A percentile compares a stretch with the other conserved stretches of the same genome.
phyloP scores from a whole-genome alignment of 2,797 vertebrate species.

The Leuciscus waleckii region DNA sequence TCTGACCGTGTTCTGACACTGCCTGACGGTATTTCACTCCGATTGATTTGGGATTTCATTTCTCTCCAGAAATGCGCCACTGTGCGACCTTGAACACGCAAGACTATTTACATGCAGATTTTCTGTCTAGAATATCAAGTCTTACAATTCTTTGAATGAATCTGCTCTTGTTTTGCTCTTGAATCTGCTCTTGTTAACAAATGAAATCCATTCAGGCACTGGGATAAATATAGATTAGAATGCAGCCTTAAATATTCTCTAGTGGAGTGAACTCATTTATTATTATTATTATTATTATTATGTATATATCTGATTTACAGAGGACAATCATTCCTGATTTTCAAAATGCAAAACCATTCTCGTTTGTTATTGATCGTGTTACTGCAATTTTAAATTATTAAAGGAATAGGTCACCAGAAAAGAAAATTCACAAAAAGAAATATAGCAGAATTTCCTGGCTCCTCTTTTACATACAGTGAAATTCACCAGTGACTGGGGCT shows the following conservation, averaged over 20 bases:
- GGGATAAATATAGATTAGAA: background rate
- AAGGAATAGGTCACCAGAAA: background rate
- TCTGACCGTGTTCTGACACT: background rate
- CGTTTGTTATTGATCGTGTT: background rate
- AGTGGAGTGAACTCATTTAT: background rate
- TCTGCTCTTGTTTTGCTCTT: background rate
- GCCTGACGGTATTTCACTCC: slow-evolving; percentile 39
- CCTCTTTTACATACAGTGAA: background rate
- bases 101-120: slow-evolving; percentile 18
- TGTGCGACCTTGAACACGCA: slow-evolving; percentile 63
- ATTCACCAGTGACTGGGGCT: background rate
- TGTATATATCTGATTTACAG: background rate
- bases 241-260: background rate
- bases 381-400: background rate
- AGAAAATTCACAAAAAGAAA: background rate
- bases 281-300: background rate
- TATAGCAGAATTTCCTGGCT: background rate
- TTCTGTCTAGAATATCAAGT: slow-evolving; percentile 10
- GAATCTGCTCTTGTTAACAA: background rate
- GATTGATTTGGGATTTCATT: slow-evolving; percentile 80
- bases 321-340: background rate
- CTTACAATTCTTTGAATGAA: background rate
- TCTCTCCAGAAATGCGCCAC: slow-evolving; percentile 63
- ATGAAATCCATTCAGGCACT: background rate
- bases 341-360: background rate